Evolutionary conservation across 2,797 vertebrate genomes (phyloP), one percentile per base, ranked within the genome.

Genomic region (Falco concolor): DNA sequence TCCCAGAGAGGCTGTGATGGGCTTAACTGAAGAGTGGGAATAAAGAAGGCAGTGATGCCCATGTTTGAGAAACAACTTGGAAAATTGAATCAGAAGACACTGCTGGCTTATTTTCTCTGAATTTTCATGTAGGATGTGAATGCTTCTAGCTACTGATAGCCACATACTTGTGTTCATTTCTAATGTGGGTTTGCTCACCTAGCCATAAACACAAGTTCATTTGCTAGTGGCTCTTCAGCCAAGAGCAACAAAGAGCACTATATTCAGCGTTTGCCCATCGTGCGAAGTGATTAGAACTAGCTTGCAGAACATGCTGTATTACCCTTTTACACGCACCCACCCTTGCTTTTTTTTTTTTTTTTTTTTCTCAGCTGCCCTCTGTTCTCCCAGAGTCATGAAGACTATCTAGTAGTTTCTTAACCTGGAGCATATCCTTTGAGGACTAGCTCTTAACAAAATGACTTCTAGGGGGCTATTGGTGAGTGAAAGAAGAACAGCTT

Each of bases 221-320:
- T 88, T 94, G 60, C 70, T 82, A 90, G 94, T 84, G 84, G 75
- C 53, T 89, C 54, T 91, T 84, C 89, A 87, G 89, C 56, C 90
- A 79, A 80, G 76, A 83, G 56, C 73, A 93, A 83, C 89, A 91
- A 84, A 90, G 59, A 81, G 59, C 73, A 6, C 56, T 80, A 27
- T 64, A 61, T 50, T 83, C 60, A 18, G 0, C 57, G 63, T 84
- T 89, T 70, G 63, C 53, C 47, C 40, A 7, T 76, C 47, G 47
- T 75, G 38, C 24, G 30, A 47, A 34, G 78, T 8, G 19, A 84
- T 81, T 90, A 86, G 59, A 88, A 42, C 60, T 38, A 70, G 73
- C 47, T 60, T 86, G 54, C 40, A 84, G 94, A 93, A 94, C 88
- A 64, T 77, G 60, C 44, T 90, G 60, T 96, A 27, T 80, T 86